phyloP scores from a whole-genome alignment of 1,140 invertebrate species.

The Daktulosphaira vitifoliae region DNA sequence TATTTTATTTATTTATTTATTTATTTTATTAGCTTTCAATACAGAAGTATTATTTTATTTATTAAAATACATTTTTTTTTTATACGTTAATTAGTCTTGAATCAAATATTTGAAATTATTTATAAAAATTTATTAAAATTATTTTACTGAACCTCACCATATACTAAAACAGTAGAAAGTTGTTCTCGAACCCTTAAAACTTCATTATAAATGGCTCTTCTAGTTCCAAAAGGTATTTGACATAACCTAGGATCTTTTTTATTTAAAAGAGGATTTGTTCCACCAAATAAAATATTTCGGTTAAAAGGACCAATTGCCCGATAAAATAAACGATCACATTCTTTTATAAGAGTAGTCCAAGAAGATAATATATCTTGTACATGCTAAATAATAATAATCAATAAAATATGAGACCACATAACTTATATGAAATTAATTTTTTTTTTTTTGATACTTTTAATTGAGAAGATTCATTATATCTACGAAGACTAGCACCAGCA shows the following conservation, averaged over 20 bases:
- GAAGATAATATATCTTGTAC: constrained; percentile 62
- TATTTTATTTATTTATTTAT: constrained; percentile 42
- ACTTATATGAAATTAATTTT: too few species aligned
- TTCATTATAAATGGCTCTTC: constrained; percentile 71
- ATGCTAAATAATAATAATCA: constrained; percentile 52
- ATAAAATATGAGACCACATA: too few species aligned
- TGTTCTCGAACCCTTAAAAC: constrained; percentile 64
- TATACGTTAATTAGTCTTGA: neutral
- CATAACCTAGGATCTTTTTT: constrained; percentile 58
- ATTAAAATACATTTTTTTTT: constrained; percentile 39
- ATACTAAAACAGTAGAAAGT: constrained; percentile 61
- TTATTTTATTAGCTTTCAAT: constrained; percentile 46
- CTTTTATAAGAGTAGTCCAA: constrained; percentile 58
- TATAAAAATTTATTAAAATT: neutral
- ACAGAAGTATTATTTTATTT: constrained; percentile 49
- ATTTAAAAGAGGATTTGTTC: constrained; percentile 58
- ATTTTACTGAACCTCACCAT: constrained; percentile 50
- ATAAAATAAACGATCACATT: constrained; percentile 68
- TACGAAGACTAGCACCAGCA: constrained; percentile 68
- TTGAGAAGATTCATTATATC: constrained; percentile 64
- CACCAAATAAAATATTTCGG: constrained; percentile 62
- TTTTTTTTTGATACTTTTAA: constrained; percentile 17
- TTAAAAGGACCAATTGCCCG: constrained; percentile 67
- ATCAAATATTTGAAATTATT: too few species aligned
- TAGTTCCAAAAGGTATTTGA: constrained; percentile 71